These are phyloP conservation scores for Melozone crissalis DNA, from an alignment of 2,113 vertebrate genomes.

Conservation along the genomic window DNA sequence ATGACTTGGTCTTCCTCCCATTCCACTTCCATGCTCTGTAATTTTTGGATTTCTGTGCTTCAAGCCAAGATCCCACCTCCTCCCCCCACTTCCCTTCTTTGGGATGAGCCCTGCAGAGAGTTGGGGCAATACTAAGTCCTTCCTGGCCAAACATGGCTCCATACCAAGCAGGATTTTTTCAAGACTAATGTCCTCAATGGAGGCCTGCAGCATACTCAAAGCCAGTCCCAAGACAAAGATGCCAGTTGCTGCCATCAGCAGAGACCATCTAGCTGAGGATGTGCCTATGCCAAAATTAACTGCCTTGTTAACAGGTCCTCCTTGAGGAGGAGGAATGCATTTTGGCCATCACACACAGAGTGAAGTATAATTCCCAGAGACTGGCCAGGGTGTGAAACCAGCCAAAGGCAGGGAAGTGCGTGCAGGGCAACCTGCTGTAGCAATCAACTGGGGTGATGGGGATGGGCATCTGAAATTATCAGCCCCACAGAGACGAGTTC, in stretches of 20 bases:
- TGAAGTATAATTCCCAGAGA: neutral
- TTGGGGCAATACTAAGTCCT: neutral
- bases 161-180: neutral
- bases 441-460: neutral
- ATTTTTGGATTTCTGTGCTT: neutral
- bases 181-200: neutral
- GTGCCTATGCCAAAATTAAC: neutral
- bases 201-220: neutral
- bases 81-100: neutral
- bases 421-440: neutral
- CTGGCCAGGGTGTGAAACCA: fast-evolving
- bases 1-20: neutral
- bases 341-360: neutral
- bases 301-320: neutral
- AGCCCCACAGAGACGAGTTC: neutral
- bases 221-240: neutral
- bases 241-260: neutral
- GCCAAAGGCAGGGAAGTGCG: fast-evolving
- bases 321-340: neutral
- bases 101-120: neutral
- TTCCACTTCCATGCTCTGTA: neutral
- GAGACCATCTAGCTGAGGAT: neutral
- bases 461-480: neutral
- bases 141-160: neutral
- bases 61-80: neutral